These are phyloP conservation scores for Syngnathus acus DNA, from an alignment of 2,797 vertebrate species.

Conservation along the genomic window DNA sequence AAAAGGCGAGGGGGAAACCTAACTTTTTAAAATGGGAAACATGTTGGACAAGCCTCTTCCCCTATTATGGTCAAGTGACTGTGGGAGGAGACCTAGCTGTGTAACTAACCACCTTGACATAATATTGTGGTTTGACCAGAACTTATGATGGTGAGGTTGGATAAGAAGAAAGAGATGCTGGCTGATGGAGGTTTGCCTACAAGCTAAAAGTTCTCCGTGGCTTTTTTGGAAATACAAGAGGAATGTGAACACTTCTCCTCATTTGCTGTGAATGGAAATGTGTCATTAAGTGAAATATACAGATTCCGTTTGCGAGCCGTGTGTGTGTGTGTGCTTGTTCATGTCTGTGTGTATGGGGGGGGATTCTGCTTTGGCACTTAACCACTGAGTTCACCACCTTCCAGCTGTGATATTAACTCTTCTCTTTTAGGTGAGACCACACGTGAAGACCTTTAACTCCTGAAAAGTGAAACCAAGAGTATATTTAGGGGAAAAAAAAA, in stretches of 20 bases:
- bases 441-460: conserved; percentile 66
- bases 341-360: no score
- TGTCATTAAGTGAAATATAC: conserved; percentile 18
- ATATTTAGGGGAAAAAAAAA: conserved; percentile 55
- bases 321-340: no score
- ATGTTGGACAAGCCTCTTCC: conserved; percentile 75
- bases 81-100: conserved; percentile 62
- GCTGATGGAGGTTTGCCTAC: conserved; percentile 28
- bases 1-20: conserved; percentile 40
- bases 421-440: conserved; percentile 70
- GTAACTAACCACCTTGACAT: conserved; percentile 68
- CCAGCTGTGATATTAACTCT: conserved; percentile 71
- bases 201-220: conserved; percentile 14
- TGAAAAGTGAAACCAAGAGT: conserved; percentile 42
- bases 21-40: conserved; percentile 60
- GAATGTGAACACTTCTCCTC: conserved; percentile 8
- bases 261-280: conserved; percentile 7
- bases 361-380: conserved; percentile 16
- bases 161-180: conserved; percentile 42
- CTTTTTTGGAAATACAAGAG: conserved; percentile 15
- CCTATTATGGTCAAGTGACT: conserved; percentile 63
- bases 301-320: not conserved
- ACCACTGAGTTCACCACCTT: conserved; percentile 45
- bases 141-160: conserved; percentile 65
- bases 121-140: conserved; percentile 75